phyloP scores from a whole-genome alignment of 2,888 invertebrate genomes.

The Synanthedon vespiformis region DNA sequence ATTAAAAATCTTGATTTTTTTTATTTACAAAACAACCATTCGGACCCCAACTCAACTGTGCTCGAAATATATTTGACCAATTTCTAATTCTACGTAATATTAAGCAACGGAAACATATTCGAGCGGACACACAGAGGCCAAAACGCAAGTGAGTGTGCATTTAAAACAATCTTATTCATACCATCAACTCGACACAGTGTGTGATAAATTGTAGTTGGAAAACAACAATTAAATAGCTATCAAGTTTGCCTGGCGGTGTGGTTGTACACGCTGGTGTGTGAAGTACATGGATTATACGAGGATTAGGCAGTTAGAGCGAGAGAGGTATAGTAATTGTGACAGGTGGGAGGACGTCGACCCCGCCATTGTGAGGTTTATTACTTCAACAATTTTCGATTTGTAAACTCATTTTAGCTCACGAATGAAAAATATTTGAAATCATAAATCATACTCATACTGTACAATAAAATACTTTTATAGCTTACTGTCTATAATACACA shows the following conservation, averaged over 20 bases:
- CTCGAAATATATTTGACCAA: not conserved
- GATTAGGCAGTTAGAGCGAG: constrained; percentile 10
- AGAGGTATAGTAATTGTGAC: constrained; percentile 19
- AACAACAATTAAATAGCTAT: constrained; percentile 21
- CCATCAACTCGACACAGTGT: not conserved
- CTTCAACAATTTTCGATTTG: constrained; percentile 12
- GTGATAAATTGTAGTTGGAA: constrained; percentile 17
- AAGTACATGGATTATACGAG: constrained; percentile 14
- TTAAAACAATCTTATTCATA: not conserved
- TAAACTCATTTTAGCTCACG: not conserved
- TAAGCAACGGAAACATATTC: not conserved
- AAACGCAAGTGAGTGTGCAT: not conserved
- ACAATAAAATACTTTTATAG: not conserved
- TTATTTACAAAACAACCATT: no score
- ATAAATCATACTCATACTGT: not conserved
- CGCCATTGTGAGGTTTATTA: constrained; percentile 14
- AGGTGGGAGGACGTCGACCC: constrained; percentile 30
- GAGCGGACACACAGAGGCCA: not conserved
- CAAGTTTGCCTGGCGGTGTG: constrained; percentile 22
- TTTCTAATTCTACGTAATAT: not conserved
- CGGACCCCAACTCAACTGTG: no score
- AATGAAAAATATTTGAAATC: not conserved
- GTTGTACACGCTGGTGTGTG: constrained; percentile 12
- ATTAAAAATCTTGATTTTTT: no score
- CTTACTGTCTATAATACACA: no score